phyloP scores from a whole-genome alignment of 2,113 vertebrate genomes.

The Bubalus kerabau region DNA sequence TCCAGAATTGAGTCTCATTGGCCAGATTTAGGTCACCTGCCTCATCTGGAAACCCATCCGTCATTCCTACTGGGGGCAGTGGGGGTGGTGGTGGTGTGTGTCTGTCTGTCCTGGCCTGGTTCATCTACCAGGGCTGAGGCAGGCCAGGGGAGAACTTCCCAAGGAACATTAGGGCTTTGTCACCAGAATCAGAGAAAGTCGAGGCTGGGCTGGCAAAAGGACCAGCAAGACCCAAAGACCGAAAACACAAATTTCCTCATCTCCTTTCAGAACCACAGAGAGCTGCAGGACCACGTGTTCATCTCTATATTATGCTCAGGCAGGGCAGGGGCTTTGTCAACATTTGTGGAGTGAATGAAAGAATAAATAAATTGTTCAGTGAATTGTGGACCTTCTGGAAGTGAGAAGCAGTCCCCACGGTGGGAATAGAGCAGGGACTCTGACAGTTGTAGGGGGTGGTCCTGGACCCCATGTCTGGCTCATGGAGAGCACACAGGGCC shows the following conservation, averaged over 20 bases:
- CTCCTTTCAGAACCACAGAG: neutral
- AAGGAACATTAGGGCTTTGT: neutral
- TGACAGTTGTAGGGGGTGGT: no score
- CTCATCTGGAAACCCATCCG: rapidly evolving
- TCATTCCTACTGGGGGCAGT: rapidly evolving
- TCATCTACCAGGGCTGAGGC: neutral
- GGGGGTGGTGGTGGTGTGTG: neutral
- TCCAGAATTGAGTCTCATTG: neutral
- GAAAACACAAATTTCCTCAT: neutral
- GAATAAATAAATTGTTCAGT: slow-evolving; percentile 43
- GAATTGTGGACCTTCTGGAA: neutral
- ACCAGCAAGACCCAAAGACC: neutral
- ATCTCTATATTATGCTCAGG: neutral
- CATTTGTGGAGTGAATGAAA: slow-evolving; percentile 40
- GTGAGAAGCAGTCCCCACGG: neutral
- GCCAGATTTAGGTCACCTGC: neutral
- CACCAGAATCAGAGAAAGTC: neutral
- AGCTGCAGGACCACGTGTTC: neutral
- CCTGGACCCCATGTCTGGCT: neutral
- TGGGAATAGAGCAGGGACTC: neutral
- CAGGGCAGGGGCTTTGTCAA: neutral
- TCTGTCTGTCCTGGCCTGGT: neutral
- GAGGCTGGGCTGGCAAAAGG: neutral
- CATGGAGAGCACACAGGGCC: neutral
- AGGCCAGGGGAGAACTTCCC: neutral